Evolutionary conservation across 1,140 invertebrate genomes (phyloP), one percentile per base, ranked within the genome.

Genomic region (Zophobas atratus): DNA sequence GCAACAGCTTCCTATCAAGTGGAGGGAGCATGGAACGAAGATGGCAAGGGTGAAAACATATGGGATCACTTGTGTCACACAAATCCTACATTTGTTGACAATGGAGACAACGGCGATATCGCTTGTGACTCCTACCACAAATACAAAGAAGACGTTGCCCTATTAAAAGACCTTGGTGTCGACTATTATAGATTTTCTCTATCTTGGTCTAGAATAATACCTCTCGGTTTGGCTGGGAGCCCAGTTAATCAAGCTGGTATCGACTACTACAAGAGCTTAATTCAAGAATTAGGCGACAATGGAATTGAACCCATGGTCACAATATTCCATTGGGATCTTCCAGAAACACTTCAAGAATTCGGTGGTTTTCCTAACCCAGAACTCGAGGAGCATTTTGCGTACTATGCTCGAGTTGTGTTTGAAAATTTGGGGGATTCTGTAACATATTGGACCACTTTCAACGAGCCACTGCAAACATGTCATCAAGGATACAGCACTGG

Each of bases 121-220:
- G 90, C 90, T 49, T 88, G 89, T 63, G 89, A 91, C 81, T 90
- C 89, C 33, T 92, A 92, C 78, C 87, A 92, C 80, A 87, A 88
- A 79, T 90, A 88, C 75, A 87, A 88, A 81, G 86, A 90, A 75
- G 91, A 92, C 78, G 85, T 92, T 1, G 81, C 85, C 36, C 82
- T 88, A 55, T 77, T 90, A 0, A 87, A 89, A 80, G 81, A 84
- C 8, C 77, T 90, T 38, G 87, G 88, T 2, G 89, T 90, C 1
- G 80, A 87, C 49, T 87, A 85, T 75, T 89, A 89, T 72, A 85
- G 91, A 35, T 89, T 92, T 82, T 93, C 91, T 0, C 85, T 93
- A 74, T 90, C 90, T 6, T 93, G 91, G 92, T 78, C 89, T 1
- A 81, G 90, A 63, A 79, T 85, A 56, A 74, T 85, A 67, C 84